phyloP scores from a whole-genome alignment of 2,888 invertebrate species.

The Callinectes sapidus region DNA sequence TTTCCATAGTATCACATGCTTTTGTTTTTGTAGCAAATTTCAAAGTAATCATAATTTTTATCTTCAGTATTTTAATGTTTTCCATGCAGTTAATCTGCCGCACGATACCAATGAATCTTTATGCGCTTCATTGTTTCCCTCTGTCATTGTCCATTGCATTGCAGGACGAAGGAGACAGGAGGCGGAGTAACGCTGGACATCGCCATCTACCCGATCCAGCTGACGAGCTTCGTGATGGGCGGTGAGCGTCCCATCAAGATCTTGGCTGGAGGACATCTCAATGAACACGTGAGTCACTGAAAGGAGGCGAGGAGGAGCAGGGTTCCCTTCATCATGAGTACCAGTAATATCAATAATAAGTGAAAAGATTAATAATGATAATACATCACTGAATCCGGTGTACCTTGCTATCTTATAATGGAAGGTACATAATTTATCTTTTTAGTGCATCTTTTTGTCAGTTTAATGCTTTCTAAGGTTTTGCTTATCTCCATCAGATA shows the following conservation, averaged over 20 bases:
- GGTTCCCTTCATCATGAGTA: background rate
- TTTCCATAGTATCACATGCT: background rate
- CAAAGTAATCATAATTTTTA: background rate
- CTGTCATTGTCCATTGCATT: background rate
- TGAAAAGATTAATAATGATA: background rate
- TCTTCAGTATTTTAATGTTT: background rate
- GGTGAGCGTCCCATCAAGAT: constrained; percentile 83
- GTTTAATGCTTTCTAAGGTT: no score
- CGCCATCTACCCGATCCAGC: constrained; percentile 86
- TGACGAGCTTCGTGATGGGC: constrained; percentile 83
- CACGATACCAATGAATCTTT: background rate
- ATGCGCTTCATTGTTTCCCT: background rate
- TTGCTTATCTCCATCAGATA: no score
- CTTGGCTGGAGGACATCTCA: constrained; percentile 83
- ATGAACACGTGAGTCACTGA: background rate
- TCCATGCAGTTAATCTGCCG: background rate
- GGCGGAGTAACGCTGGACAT: constrained; percentile 87
- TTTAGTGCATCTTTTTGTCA: background rate
- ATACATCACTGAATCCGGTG: background rate
- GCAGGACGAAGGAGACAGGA: constrained; percentile 81
- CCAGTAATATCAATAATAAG: background rate
- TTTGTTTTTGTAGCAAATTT: background rate
- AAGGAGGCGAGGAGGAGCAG: background rate
- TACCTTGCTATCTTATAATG: background rate
- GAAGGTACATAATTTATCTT: background rate